phyloP scores from a whole-genome alignment of 2,797 vertebrate species.

The Sternarchorhynchus goeldii region DNA sequence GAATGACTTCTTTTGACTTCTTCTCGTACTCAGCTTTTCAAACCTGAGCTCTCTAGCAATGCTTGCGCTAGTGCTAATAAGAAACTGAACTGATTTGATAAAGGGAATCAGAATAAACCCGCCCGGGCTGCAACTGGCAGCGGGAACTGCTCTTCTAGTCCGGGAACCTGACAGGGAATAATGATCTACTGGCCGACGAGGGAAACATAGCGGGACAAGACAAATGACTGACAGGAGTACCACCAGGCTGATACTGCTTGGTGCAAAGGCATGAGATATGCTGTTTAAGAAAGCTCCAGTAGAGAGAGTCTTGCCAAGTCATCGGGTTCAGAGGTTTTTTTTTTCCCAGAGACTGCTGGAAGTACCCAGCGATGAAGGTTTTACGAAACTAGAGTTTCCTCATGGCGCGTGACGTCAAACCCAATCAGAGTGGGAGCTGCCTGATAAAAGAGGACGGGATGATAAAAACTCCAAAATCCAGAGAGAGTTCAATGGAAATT shows the following conservation, averaged over 20 bases:
- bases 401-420: no score
- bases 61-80: slow-evolving; percentile 5
- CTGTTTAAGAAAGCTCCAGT: not conserved
- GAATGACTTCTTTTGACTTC: slow-evolving; percentile 48
- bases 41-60: slow-evolving; percentile 26
- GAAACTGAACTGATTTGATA: slow-evolving; percentile 29
- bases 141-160: not conserved
- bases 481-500: no score
- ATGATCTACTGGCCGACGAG: slow-evolving; percentile 4
- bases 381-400: not conserved
- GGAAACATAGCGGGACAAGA: not conserved
- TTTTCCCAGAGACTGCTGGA: not conserved
- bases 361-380: not conserved
- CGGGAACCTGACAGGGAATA: slow-evolving; percentile 12
- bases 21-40: slow-evolving; percentile 11
- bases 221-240: not conserved
- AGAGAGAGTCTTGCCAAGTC: not conserved
- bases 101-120: slow-evolving; percentile 1
- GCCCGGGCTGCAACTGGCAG: not conserved
- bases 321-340: not conserved
- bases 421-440: no score
- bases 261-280: slow-evolving; percentile 9
- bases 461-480: no score
- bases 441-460: no score
- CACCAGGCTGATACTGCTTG: not conserved